Evolutionary conservation across 2,113 vertebrate species (phyloP), one percentile per base, ranked within the genome.

Genomic region (Tinamus guttatus): DNA sequence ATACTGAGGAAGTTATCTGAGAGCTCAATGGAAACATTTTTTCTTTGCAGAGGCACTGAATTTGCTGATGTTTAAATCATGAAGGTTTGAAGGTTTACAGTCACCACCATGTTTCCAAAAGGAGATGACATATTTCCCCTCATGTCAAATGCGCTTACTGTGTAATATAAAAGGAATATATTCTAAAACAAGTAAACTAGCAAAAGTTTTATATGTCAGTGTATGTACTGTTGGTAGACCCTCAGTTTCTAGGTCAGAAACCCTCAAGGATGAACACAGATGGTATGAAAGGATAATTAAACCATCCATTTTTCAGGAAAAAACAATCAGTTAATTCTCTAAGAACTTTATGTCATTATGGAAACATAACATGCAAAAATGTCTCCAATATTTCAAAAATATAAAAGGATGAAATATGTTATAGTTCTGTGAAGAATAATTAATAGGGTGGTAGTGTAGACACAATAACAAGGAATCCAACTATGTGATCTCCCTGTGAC

Each of bases 341-440:
- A 81, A 82, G 81, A 87, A 58, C 92, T 90, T 87, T 22, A 78
- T 7, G 8, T 62, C 89, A 83, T 90, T 93, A 87, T 20, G 25
- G 89, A 82, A 84, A 85, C 89, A n/a, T 28, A 85, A 81, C 58
- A 62, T 38, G 64, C 5, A 5, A n/a, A 87, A 87, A 41, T 41
- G 73, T 73, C 94, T 81, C 32, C 4, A 65, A 79, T 84, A 58
- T 77, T 75, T 81, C 80, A 94, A 74, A 47, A 85, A 47, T 27
- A 30, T 58, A 54, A 76, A 24, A 76, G 40, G 68, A 40, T n/a
- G n/a, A 51, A 56, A 21, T 59, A 63, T 17, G 65, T 84, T 47
- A 81, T 40, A 70, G 58, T 79, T 94, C 88, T 93, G 86, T 79
- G 89, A 78, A 74, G 89, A 96, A 97, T 95, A 89, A 93, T 65